Evolutionary conservation across 2,113 vertebrate genomes (phyloP).

Genomic region (Xenopus laevis): DNA sequence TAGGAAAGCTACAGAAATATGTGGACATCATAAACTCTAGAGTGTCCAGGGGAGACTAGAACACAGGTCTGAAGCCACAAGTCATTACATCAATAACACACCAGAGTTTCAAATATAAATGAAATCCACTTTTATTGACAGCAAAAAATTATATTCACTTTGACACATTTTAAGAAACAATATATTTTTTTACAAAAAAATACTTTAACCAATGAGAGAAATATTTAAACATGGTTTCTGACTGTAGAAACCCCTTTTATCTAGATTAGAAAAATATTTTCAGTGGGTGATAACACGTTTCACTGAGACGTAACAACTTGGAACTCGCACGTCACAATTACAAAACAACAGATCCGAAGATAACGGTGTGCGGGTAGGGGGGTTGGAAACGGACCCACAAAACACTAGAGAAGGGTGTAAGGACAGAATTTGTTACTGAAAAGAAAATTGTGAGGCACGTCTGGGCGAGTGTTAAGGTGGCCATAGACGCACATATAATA

Average conservation of each 20-base stretch:
- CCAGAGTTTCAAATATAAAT: too few relatives aligned
- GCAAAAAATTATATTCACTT: conserved; percentile 40
- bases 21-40: too few relatives aligned
- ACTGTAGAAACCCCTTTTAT: conserved; percentile 33
- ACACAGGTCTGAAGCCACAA: too few relatives aligned
- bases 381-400: conserved; percentile 14
- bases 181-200: conserved; percentile 45
- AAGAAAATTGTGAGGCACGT: too few relatives aligned
- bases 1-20: too few relatives aligned
- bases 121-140: conserved; percentile 38
- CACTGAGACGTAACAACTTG: too few relatives aligned
- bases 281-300: conserved; percentile 29
- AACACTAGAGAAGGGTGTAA: conserved; percentile 12
- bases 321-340: conserved; percentile 34
- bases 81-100: too few relatives aligned
- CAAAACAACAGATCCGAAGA: too few relatives aligned
- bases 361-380: too few relatives aligned
- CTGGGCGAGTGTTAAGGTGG: too few relatives aligned
- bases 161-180: conserved; percentile 40
- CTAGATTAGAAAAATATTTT: conserved; percentile 42
- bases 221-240: conserved; percentile 31
- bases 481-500: conserved; percentile 15
- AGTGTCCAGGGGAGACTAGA: too few relatives aligned
- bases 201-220: conserved; percentile 39
- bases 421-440: too few relatives aligned